Conservation (phyloP, 2,888 invertebrate genomes). For the Leptinotarsa haldemani region DNA sequence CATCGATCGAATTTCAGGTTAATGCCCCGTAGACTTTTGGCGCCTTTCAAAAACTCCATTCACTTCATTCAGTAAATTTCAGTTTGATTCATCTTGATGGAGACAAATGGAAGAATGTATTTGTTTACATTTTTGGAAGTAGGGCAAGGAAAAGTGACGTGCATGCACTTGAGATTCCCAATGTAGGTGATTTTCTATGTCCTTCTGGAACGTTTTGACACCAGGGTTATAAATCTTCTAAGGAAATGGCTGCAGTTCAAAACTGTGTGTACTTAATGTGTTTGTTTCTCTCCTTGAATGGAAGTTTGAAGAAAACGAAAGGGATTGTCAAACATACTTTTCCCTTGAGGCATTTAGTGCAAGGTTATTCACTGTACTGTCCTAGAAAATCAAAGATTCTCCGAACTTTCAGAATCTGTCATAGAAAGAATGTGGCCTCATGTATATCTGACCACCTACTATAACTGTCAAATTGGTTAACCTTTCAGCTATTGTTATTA, state of each 20-base stretch:
- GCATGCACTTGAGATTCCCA: neutral
- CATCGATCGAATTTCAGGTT: constrained; percentile 35
- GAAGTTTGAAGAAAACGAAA: neutral
- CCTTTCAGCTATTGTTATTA: too few relatives aligned
- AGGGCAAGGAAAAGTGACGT: constrained; percentile 18
- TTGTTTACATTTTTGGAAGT: constrained; percentile 17
- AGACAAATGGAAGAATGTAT: constrained; percentile 10
- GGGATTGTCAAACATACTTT: neutral
- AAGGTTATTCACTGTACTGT: neutral
- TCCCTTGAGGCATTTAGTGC: neutral
- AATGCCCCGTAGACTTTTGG: constrained; percentile 35
- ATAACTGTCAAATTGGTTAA: too few relatives aligned
- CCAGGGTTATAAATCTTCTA: neutral
- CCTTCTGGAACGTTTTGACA: neutral
- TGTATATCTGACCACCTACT: too few relatives aligned
- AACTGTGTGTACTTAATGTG: neutral
- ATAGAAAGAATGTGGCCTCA: too few relatives aligned
- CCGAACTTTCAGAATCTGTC: too few relatives aligned
- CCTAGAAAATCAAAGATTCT: too few relatives aligned
- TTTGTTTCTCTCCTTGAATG: neutral
- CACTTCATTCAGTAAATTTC: neutral
- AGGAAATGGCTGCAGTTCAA: neutral
- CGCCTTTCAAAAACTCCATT: constrained; percentile 22
- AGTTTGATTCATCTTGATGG: neutral
- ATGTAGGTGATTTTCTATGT: neutral